Base-by-base conservation (phyloP, 1,140 invertebrate genomes). In the Musca vetustissima region DNA sequence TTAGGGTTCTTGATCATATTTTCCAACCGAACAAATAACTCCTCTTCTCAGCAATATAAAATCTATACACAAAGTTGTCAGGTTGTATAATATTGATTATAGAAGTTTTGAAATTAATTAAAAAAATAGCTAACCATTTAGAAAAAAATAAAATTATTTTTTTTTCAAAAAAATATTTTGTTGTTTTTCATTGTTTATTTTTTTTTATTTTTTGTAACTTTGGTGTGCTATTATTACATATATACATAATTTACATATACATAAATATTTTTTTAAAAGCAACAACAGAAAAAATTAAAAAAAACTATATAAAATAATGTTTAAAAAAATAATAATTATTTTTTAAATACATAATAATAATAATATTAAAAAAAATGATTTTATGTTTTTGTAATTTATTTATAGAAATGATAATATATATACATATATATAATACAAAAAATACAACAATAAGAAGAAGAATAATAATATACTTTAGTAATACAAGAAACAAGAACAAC, bases 361-460 rank as follows among this genome's bases (percentile, higher is more conserved):
- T 66, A 21, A 43, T 49, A 24, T n/a, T 22, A 48, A 17, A 24
- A 24, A 14, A 48, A 22, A 17, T 15, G 25, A 19, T 48, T 24
- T 17, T 50, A 22, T 66, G 64, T 66, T 66, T 52, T 66, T 66
- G 43, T 66, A 66, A 49, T 66, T 66, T 50, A 61, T 43, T 61
- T 61, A 61, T 61, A 61, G 57, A 66, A 66, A 47, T 52, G 49
- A 66, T 21, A 49, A n/a, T 28, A n/a, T 32, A 66, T 66, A 47
- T n/a, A n/a, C n/a, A 36, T n/a, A 64, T 64, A 64, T 43, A 64
- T 36, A 55, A n/a, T n/a, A n/a, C n/a, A n/a, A n/a, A 24, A 19
- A 28, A 53, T 47, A 65, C 21, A 50, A 19, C 13, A 28, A 8
- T 13, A 19, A 28, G 17, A 24, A 65, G 15, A 50, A 19, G 3